These are phyloP conservation scores for Callospermophilus lateralis DNA, from an alignment of 2,113 vertebrate species.

Conservation along the genomic window DNA sequence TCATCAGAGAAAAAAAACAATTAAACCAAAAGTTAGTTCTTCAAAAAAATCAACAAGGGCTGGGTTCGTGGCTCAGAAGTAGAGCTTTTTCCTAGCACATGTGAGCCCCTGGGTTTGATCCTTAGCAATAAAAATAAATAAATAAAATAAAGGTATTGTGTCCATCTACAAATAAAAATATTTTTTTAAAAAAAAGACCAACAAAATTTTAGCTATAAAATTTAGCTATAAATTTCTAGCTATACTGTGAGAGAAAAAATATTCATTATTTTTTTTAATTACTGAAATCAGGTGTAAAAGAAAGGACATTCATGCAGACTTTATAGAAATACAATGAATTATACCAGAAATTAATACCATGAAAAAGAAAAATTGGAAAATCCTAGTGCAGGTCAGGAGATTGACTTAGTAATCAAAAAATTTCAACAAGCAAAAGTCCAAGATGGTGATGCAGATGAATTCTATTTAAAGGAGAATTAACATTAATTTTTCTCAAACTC, in stretches of 20 bases:
- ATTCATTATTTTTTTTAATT: not conserved
- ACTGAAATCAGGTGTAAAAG: not conserved
- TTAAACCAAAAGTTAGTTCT: not conserved
- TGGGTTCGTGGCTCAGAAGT: no score
- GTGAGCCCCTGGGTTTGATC: no score
- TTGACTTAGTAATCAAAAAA: not conserved
- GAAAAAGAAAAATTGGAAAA: not conserved
- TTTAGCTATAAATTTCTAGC: not conserved
- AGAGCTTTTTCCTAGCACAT: no score
- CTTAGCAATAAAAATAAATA: no score
- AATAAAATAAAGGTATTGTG: no score
- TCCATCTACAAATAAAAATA: no score
- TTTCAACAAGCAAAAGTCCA: not conserved
- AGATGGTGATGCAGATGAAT: not conserved
- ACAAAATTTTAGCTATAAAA: no score
- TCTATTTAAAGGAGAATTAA: slow-evolving; percentile 13
- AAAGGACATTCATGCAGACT: not conserved
- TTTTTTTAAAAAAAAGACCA: not conserved
- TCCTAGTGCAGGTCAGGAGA: not conserved
- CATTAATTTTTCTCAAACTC: not conserved
- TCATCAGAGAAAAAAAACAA: not conserved
- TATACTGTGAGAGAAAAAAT: not conserved
- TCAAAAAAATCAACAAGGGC: not conserved
- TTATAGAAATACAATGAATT: not conserved
- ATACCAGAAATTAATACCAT: not conserved